Evolutionary conservation across 2,797 vertebrate species (phyloP), one percentile per base, ranked within the genome.

Genomic region (Epinephelus malabaricus): DNA sequence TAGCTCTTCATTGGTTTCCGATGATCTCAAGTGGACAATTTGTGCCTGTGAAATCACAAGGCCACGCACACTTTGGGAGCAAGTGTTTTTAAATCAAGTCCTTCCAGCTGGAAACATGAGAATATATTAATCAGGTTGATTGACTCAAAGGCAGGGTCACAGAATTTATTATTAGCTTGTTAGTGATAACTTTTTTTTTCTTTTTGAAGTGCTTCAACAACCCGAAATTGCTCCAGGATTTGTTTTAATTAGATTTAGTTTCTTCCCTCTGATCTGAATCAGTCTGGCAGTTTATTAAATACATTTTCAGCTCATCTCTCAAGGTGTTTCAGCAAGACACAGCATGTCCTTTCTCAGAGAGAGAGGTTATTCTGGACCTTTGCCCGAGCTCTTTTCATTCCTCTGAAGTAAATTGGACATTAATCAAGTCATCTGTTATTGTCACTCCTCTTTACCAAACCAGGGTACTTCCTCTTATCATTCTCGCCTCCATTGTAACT

Each of bases 361-460:
- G 53, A 46, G 53, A 45, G 17, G 30, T 55, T 17, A 25, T 45
- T 43, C 63, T 54, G 30, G 49, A 61, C 47, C 60, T 63, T 45
- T 2, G 14, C 18, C 18, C 1, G 2, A 11, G 50, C 19, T 56
- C 58, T 25, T 62, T 46, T 45, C 49, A 49, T 68, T 14, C 43
- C 25, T 30, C 21, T 30, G 45, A 40, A n/a, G 51, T 30, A 70
- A 76, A 77, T 59, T 76, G 69, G 17, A 71, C 66, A 61, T 84
- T 76, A 45, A 86, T 82, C 71, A 27, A 62, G 55, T 38, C 69
- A 5, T 79, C 81, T 79, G 47, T 82, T 68, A 34, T 72, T 54
- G 61, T 77, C 67, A 2, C 27, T 75, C 47, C 53, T 66, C 34
- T 56, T 73, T 15, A 27, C 61, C 76, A 17, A 47, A 45, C 60